phyloP scores from a whole-genome alignment of 1,140 invertebrate genomes.

The Ylistrum balloti region DNA sequence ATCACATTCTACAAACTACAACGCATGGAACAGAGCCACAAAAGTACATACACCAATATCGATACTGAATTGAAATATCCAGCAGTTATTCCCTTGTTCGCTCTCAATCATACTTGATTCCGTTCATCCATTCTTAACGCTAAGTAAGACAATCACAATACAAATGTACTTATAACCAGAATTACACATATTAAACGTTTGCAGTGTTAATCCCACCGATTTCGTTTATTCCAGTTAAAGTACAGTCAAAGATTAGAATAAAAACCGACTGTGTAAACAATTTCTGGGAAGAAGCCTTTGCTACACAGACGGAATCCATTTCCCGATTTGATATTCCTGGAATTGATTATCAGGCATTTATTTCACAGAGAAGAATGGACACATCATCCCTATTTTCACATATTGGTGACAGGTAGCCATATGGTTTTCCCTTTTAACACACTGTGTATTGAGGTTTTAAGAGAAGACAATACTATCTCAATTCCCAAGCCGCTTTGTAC shows the following conservation, averaged over 20 bases:
- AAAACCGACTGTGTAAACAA: neutral
- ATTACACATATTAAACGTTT: neutral
- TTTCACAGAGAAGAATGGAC: neutral
- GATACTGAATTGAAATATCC: too few species aligned
- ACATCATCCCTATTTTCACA: neutral
- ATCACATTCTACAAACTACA: too few species aligned
- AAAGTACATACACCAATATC: too few species aligned
- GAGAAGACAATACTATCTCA: neutral
- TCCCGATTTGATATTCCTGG: neutral
- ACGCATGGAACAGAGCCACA: too few species aligned
- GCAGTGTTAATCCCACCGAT: neutral
- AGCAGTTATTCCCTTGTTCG: too few species aligned
- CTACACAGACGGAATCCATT: neutral
- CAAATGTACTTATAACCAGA: neutral
- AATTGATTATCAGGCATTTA: neutral
- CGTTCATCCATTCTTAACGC: too few species aligned
- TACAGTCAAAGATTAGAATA: neutral
- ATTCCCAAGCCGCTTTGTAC: neutral
- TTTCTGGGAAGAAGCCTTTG: neutral
- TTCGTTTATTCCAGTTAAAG: conserved; percentile 6
- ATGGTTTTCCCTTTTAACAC: neutral
- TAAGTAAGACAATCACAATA: neutral
- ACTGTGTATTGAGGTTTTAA: neutral
- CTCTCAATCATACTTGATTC: too few species aligned
- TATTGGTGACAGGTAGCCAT: neutral